These are phyloP conservation scores for Leuciscus idus DNA, from an alignment of 2,113 vertebrate genomes.

Conservation along the genomic window DNA sequence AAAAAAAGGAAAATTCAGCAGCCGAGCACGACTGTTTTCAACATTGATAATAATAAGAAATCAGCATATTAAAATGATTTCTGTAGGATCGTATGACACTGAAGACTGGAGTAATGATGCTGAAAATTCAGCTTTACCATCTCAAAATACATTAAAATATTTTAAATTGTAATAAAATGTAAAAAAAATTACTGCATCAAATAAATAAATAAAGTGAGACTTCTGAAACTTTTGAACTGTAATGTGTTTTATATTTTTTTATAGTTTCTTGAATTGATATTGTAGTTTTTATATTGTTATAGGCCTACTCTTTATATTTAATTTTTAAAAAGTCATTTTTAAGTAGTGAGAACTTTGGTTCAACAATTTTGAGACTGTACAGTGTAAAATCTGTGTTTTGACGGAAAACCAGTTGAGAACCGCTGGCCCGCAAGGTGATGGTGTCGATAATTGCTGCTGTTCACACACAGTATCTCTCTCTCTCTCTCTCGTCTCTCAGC, in stretches of 20 bases:
- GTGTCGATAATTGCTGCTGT: background rate
- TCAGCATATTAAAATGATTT: background rate
- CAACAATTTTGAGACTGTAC: background rate
- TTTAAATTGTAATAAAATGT: background rate
- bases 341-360: background rate
- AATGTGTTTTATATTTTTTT: background rate
- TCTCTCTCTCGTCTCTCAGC: slow-evolving; percentile 66
- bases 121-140: background rate
- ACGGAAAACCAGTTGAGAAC: background rate
- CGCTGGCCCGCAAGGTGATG: background rate
- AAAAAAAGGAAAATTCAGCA: background rate
- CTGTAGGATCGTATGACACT: background rate
- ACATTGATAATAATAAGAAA: background rate
- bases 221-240: background rate
- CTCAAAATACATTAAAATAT: background rate
- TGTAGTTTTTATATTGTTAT: background rate
- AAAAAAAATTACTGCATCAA: background rate
- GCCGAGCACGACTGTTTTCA: background rate
- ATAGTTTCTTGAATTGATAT: background rate
- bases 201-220: background rate
- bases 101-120: background rate
- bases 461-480: background rate
- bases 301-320: background rate
- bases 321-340: background rate
- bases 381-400: background rate